phyloP scores from a whole-genome alignment of 2,113 vertebrate species.

The Serilophus lunatus region DNA sequence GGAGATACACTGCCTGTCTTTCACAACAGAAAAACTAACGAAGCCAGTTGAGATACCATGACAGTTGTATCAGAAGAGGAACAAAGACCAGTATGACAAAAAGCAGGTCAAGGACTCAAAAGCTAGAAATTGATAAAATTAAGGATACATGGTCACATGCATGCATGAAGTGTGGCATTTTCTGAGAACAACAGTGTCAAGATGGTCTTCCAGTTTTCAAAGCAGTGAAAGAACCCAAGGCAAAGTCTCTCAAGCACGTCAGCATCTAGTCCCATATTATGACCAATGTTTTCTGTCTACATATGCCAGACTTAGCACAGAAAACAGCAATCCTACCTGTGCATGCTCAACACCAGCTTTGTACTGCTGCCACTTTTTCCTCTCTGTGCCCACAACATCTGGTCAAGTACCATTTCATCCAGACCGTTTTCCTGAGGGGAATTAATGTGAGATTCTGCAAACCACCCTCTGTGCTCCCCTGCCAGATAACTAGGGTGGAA shows the following conservation, averaged over 20 bases:
- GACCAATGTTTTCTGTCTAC: not conserved
- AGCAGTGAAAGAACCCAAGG: not conserved
- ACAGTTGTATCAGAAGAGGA: not conserved
- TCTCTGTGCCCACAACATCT: not conserved
- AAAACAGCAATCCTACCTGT: not conserved
- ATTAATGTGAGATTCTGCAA: not conserved
- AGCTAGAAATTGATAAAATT: not conserved
- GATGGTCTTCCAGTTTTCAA: not conserved
- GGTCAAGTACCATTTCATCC: not conserved
- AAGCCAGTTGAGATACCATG: not conserved
- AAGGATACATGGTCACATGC: not conserved
- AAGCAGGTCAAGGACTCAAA: not conserved
- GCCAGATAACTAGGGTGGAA: not conserved
- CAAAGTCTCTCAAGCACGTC: not conserved
- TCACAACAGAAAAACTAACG: not conserved
- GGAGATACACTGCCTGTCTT: not conserved
- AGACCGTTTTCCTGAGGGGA: not conserved
- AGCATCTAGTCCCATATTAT: not conserved
- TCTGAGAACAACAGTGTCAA: not conserved
- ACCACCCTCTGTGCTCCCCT: fast-evolving
- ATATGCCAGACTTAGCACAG: not conserved
- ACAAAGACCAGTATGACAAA: not conserved
- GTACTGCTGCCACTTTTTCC: not conserved
- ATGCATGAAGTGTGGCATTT: not conserved
- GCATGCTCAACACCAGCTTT: not conserved